phyloP scores from a whole-genome alignment of 2,888 invertebrate species.

The Tromatobia lineatoria region DNA sequence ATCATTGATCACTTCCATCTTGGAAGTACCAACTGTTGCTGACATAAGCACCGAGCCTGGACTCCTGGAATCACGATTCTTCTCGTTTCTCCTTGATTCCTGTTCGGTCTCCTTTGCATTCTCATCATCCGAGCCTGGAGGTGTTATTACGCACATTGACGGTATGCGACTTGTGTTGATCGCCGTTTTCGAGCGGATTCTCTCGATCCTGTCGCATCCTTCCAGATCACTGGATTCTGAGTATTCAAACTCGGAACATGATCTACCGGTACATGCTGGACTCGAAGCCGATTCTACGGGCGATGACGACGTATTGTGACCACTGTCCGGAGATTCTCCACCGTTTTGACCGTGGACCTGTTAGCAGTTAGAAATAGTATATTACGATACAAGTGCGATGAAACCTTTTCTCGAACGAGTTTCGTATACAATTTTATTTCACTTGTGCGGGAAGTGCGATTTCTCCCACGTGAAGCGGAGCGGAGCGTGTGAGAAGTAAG shows the following conservation, averaged over 20 bases:
- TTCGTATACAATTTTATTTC: too few species aligned
- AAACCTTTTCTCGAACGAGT: too few species aligned
- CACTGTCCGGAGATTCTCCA: slow-evolving; percentile 93
- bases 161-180: slow-evolving; percentile 95
- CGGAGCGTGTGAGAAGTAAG: too few species aligned
- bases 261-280: slow-evolving; percentile 89
- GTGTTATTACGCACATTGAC: slow-evolving; percentile 96
- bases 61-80: slow-evolving; percentile 69
- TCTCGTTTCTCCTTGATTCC: slow-evolving; percentile 52
- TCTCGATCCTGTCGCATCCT: slow-evolving; percentile 94
- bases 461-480: too few species aligned
- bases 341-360: slow-evolving; percentile 86
- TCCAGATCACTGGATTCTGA: slow-evolving; percentile 95
- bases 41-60: slow-evolving; percentile 82
- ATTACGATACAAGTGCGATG: too few species aligned
- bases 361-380: background rate
- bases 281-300: slow-evolving; percentile 92
- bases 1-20: slow-evolving; percentile 84
- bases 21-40: slow-evolving; percentile 83
- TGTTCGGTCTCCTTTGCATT: slow-evolving; percentile 85
- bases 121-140: slow-evolving; percentile 95
- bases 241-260: slow-evolving; percentile 92
- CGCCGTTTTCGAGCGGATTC: slow-evolving; percentile 94
- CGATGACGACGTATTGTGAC: slow-evolving; percentile 93
- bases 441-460: too few species aligned